Evolutionary conservation across 2,888 invertebrate genomes (phyloP).

Genomic region (Dolichomitus sp.): DNA sequence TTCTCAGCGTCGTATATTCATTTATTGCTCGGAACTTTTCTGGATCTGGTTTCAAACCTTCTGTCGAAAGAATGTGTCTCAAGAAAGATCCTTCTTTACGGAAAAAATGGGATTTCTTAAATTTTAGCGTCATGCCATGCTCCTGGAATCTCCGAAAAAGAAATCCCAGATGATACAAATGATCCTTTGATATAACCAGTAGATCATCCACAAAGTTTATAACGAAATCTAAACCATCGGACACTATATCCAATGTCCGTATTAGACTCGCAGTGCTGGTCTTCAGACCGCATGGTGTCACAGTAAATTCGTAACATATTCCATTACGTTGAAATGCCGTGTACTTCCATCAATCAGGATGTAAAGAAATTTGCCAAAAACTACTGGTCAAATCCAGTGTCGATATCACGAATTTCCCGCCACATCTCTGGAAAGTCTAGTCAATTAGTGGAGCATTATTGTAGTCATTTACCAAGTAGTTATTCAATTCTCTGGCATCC

Average conservation of each 20-base stretch:
- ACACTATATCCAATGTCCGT: not conserved
- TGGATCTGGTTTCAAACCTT: not conserved
- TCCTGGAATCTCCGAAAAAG: not conserved
- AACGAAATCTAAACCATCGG: not conserved
- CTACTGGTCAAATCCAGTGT: constrained; percentile 65
- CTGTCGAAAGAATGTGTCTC: constrained; percentile 3
- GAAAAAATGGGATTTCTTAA: no score
- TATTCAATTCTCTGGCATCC: no score
- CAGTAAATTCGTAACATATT: constrained; percentile 49
- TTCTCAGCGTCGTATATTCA: not conserved
- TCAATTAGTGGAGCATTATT: constrained; percentile 48
- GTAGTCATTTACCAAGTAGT: no score
- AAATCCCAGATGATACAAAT: not conserved
- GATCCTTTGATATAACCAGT: not conserved
- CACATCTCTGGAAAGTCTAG: constrained; percentile 46
- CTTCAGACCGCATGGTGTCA: constrained; percentile 53
- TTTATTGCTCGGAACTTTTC: not conserved
- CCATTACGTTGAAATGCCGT: constrained; percentile 52
- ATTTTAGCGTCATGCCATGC: not conserved
- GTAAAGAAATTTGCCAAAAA: constrained; percentile 71
- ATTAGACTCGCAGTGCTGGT: constrained; percentile 33
- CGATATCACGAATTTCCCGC: constrained; percentile 22
- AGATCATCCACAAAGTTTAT: constrained; percentile 20
- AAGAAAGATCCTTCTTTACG: not conserved
- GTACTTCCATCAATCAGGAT: constrained; percentile 47